Evolutionary conservation across 2,888 invertebrate species (phyloP).

Genomic region (Acleris emargana): DNA sequence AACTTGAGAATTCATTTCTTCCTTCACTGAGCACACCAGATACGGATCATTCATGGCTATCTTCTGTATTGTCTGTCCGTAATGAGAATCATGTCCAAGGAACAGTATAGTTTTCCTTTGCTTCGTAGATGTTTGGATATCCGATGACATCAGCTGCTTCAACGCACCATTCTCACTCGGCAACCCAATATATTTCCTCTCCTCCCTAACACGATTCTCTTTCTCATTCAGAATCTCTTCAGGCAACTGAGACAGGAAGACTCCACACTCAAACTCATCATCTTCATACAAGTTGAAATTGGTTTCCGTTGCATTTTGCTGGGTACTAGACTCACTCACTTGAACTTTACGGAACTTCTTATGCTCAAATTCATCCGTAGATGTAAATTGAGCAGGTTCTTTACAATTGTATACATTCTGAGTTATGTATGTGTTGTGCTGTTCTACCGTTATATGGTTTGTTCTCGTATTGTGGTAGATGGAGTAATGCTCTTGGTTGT

Average conservation of each 20-base stretch:
- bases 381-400: slow-evolving; percentile 52
- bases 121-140: slow-evolving; percentile 63
- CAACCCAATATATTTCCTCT: slow-evolving; percentile 53
- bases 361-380: slow-evolving; percentile 52
- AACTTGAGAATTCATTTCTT: slow-evolving; percentile 51
- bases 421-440: slow-evolving; percentile 68
- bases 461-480: slow-evolving; percentile 52
- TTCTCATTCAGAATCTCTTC: slow-evolving; percentile 66
- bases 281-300: slow-evolving; percentile 57
- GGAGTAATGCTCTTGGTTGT: slow-evolving; percentile 52
- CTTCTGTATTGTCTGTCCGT: slow-evolving; percentile 72
- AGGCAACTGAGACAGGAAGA: slow-evolving; percentile 62
- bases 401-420: slow-evolving; percentile 68
- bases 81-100: slow-evolving; percentile 62
- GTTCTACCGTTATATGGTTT: slow-evolving; percentile 61
- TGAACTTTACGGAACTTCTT: slow-evolving; percentile 52
- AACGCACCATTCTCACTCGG: slow-evolving; percentile 63
- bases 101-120: slow-evolving; percentile 72
- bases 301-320: slow-evolving; percentile 33
- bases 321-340: slow-evolving; percentile 44
- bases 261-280: slow-evolving; percentile 66
- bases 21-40: slow-evolving; percentile 53
- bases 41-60: slow-evolving; percentile 66
- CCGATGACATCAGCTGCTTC: slow-evolving; percentile 71
- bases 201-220: slow-evolving; percentile 53